Base-by-base conservation (phyloP, 2,797 vertebrate species). In the Crenuchus spilurus region DNA sequence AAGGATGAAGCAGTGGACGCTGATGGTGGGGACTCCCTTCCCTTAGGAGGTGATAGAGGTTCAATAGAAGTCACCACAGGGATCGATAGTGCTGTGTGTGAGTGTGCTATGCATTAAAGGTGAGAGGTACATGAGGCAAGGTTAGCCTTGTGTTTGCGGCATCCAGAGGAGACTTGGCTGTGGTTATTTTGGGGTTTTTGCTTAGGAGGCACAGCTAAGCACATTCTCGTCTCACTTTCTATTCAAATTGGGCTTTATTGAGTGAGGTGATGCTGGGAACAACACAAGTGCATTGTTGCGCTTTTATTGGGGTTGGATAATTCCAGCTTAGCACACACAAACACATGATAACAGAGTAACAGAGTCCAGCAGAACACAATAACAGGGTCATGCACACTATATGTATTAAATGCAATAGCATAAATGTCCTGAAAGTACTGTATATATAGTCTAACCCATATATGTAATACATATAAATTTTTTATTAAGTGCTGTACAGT, bases 131-230 rank as follows among this genome's bases (percentile, higher is more conserved):
- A 81, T 76, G 83, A 78, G 75, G 72, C 73, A 86, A 80, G 77
- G 76, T 81, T 82, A 80, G 80, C 81, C 70, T 74, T 80, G 61
- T 72, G 66, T 52, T 51, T 72, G 49, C 73, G 55, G 82, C 35
- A 28, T 41, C 66, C 54, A 72, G 68, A 76, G 42, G 74, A 83
- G 63, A 77, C 86, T 84, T 74, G 74, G 84, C 84, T 73, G 83
- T 80, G 78, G 85, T 84, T 85, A 84, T 89, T 89, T 85, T 78
- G 68, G 77, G 78, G 63, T 86, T 89, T 90, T 74, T 92, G 92
- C 91, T 92, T 92, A 90, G 80, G 81, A 88, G 89, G 91, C 91
- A 92, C 87, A 91, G 85, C 88, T 49, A 88, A 92, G 90, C 92
- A 91, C 87, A 57, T 20, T 22, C 46, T 22, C n/a, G n/a, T n/a